A percentile compares a stretch with the other conserved stretches of the same genome.
Evolutionary conservation across 1,140 invertebrate genomes (phyloP).

Genomic region (Lordiphosa clarofinis): DNA sequence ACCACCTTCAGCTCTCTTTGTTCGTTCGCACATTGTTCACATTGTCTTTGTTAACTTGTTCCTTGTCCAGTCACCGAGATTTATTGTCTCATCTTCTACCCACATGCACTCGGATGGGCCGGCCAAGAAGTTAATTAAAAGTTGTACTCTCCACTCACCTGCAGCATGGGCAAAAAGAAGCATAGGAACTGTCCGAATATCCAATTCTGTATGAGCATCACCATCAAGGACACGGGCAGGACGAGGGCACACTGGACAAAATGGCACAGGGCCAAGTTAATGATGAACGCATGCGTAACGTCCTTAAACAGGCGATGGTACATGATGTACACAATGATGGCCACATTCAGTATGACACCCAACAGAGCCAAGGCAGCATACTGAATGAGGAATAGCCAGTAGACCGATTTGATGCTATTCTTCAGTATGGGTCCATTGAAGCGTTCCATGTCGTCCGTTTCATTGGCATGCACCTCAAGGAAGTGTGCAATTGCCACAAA

Average conservation of each 20-base stretch:
- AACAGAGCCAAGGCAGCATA: conserved; percentile 82
- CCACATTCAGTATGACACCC: conserved; percentile 83
- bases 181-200: conserved; percentile 88
- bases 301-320: conserved; percentile 83
- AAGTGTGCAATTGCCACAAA: conserved; percentile 62
- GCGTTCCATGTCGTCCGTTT: conserved; percentile 57
- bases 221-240: conserved; percentile 85
- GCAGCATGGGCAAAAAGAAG: conserved; percentile 87
- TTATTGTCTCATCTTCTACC: no score
- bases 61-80: no score
- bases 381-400: conserved; percentile 84
- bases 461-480: conserved; percentile 58
- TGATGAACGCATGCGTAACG: conserved; percentile 84
- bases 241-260: conserved; percentile 85
- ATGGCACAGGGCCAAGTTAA: conserved; percentile 86
- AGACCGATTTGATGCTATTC: conserved; percentile 81
- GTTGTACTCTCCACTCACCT: conserved; percentile 80
- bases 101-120: no score
- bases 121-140: no score
- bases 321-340: conserved; percentile 83
- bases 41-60: no score
- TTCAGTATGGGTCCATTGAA: conserved; percentile 70
- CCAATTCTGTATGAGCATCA: conserved; percentile 87
- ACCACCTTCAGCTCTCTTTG: no score
- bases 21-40: no score